phyloP scores from a whole-genome alignment of 2,797 vertebrate species.

The Iguana delicatissima region DNA sequence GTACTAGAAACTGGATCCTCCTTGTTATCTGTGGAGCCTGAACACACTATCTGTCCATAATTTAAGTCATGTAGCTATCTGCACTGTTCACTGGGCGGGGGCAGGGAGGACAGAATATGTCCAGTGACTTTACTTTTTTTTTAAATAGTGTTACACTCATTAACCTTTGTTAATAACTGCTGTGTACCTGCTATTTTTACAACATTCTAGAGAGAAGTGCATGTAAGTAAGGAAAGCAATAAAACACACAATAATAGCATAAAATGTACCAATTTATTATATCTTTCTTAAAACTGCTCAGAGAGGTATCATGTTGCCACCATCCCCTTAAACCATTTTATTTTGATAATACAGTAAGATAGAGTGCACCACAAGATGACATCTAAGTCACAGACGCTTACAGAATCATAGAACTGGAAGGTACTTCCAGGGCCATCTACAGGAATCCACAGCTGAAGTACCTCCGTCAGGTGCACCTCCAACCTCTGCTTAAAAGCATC shows the following conservation, averaged over 20 bases:
- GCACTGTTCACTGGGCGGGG: neutral
- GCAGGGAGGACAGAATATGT: neutral
- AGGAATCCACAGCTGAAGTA: no score
- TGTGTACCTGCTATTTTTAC: neutral
- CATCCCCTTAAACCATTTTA: neutral
- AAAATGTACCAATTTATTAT: neutral
- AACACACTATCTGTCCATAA: neutral
- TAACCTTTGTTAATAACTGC: neutral
- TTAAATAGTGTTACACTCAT: neutral
- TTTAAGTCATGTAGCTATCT: neutral
- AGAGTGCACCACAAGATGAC: neutral
- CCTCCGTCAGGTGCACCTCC: no score
- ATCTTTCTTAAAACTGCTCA: neutral
- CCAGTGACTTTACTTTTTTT: neutral
- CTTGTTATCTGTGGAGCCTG: neutral
- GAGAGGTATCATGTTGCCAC: neutral
- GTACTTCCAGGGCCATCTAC: no score
- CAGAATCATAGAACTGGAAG: no score
- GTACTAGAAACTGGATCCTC: neutral
- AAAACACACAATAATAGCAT: neutral
- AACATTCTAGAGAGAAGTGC: neutral
- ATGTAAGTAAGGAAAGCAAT: neutral
- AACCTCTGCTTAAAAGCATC: no score
- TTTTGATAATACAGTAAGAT: neutral
- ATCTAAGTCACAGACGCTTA: neutral